These are phyloP conservation scores for Sebastes itinus DNA, from an alignment of 2,797 vertebrate species.

Conservation along the genomic window DNA sequence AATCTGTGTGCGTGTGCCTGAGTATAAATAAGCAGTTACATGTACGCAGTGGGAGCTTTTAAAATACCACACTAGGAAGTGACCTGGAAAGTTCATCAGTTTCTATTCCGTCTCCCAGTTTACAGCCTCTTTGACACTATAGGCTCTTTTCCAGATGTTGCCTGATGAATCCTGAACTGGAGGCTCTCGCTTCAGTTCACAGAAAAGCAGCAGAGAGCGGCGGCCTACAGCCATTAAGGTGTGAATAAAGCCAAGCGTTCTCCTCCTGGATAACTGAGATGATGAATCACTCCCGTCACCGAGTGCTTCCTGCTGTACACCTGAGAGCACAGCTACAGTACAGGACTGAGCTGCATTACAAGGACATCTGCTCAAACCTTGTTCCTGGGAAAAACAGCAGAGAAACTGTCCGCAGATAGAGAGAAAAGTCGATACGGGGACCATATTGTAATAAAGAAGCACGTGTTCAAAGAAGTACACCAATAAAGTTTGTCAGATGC, in stretches of 20 bases:
- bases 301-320: constrained; percentile 38
- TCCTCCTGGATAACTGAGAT: constrained; percentile 32
- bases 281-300: constrained; percentile 69
- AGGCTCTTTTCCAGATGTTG: constrained; percentile 65
- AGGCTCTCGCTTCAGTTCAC: not conserved
- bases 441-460: not conserved
- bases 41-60: not conserved
- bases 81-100: constrained; percentile 62
- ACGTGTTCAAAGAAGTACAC: not conserved
- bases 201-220: not conserved
- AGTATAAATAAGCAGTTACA: not conserved
- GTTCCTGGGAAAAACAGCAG: not conserved
- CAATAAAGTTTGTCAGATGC: too few relatives aligned
- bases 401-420: not conserved
- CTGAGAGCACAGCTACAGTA: constrained; percentile 28
- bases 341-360: not conserved
- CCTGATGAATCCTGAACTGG: constrained; percentile 3
- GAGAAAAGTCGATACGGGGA: not conserved
- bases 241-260: constrained; percentile 32
- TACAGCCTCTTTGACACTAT: constrained; percentile 33
- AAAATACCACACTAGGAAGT: constrained; percentile 19
- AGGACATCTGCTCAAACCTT: constrained; percentile 30
- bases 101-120: constrained; percentile 23
- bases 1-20: not conserved
- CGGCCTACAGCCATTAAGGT: constrained; percentile 20